These are phyloP conservation scores for Alexandromys fortis DNA, from an alignment of 2,113 vertebrate genomes.

Conservation along the genomic window DNA sequence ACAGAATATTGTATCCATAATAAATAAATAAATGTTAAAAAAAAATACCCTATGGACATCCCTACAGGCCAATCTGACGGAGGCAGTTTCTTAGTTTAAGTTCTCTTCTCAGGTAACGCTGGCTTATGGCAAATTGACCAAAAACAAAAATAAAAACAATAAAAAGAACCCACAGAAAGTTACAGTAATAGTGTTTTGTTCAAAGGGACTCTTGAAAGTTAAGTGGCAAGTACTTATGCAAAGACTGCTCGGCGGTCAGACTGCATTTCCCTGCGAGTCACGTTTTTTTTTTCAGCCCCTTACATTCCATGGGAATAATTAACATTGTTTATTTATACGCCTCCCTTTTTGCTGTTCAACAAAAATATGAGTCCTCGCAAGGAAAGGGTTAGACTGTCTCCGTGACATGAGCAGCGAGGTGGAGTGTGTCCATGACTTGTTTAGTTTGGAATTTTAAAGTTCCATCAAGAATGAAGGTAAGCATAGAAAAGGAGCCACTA, in stretches of 20 bases:
- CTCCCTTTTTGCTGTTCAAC: background rate
- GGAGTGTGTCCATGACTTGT: slow-evolving; percentile 33
- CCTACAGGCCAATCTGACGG: background rate
- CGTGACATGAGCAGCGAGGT: background rate
- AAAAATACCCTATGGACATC: background rate
- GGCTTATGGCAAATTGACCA: background rate
- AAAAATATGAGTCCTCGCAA: background rate
- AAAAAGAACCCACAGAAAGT: background rate
- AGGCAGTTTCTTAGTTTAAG: background rate
- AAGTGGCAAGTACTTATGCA: background rate
- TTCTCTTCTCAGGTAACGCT: background rate
- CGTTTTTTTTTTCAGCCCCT: background rate
- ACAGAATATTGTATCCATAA: no score
- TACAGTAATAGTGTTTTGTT: background rate
- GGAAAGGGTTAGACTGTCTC: background rate
- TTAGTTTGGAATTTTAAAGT: slow-evolving; percentile 82
- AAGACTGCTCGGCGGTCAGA: background rate
- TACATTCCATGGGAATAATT: background rate
- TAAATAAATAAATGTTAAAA: no score
- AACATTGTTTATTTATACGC: background rate
- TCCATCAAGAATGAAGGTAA: slow-evolving; percentile 74
- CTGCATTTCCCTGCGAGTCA: background rate
- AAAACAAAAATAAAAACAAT: background rate
- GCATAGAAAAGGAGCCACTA: slow-evolving; percentile 61
- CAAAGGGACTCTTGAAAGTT: slow-evolving; percentile 2